Evolutionary conservation across 1,140 invertebrate genomes (phyloP).

Genomic region (Pararge aegeria): DNA sequence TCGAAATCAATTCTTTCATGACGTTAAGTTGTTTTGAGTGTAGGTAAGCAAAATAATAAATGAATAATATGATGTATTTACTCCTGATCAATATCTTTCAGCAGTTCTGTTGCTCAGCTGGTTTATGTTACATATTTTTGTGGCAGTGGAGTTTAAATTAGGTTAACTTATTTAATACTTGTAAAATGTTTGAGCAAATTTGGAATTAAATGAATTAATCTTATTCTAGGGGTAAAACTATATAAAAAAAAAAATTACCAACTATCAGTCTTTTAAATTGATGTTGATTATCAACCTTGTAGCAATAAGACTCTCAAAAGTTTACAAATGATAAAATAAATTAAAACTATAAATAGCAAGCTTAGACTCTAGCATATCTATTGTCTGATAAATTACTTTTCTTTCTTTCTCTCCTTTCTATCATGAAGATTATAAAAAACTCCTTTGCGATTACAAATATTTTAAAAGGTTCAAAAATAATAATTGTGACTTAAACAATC

Average conservation of each 20-base stretch:
- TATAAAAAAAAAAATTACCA: slow-evolving; percentile 80
- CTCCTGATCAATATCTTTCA: background rate
- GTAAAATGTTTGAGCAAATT: slow-evolving; percentile 75
- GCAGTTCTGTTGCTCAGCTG: slow-evolving; percentile 42
- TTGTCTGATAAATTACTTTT: slow-evolving; percentile 53
- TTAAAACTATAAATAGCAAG: slow-evolving; percentile 36
- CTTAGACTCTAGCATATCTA: slow-evolving; percentile 61
- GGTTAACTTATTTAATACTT: slow-evolving; percentile 66
- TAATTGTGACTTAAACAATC: background rate
- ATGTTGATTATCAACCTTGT: slow-evolving; percentile 79
- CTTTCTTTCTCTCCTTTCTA: slow-evolving; percentile 23
- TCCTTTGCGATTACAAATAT: background rate
- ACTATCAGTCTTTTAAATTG: slow-evolving; percentile 81
- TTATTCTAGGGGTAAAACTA: slow-evolving; percentile 78
- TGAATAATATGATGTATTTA: slow-evolving; percentile 7
- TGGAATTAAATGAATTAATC: slow-evolving; percentile 72
- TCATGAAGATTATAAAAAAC: slow-evolving; percentile 24
- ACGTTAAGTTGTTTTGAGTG: background rate
- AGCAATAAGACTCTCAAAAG: slow-evolving; percentile 76
- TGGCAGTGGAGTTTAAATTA: slow-evolving; percentile 65
- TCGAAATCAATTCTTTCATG: slow-evolving; percentile 11
- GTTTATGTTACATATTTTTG: slow-evolving; percentile 28
- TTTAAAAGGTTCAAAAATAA: too few relatives aligned
- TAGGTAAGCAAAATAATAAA: slow-evolving; percentile 20
- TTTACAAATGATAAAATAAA: slow-evolving; percentile 67